Evolutionary conservation across 2,888 invertebrate species (phyloP), one percentile per base, ranked within the genome.

Genomic region (Geophilus truncorum): DNA sequence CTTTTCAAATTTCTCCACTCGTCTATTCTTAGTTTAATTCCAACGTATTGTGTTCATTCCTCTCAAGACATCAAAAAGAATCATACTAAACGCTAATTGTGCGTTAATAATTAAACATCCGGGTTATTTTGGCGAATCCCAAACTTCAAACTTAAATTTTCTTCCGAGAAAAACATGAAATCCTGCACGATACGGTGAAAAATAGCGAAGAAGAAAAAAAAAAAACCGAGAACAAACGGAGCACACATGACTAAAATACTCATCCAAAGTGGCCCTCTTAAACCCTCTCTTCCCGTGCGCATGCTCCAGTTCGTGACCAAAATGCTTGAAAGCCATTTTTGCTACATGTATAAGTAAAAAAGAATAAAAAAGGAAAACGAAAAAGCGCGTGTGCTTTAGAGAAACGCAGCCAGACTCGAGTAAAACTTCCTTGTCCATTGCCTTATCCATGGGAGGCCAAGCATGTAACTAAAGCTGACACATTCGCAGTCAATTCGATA

Each of bases 251-350:
- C 70, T 70, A n/a, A 23, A 70, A 70, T 70, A 70, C 70, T 70
- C 70, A 70, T 70, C 70, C 25, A 70, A 28, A 70, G 70, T 70
- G 28, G 25, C 70, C 28, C 70, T 70, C 70, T 70, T 70, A 70
- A 70, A 70, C 70, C 70, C 70, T 70, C 70, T 70, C 70, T n/a
- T 70, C 28, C 28, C 70, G 57, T 70, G 70, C 70, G 70, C 70
- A 70, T 70, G 70, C 70, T 70, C 70, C 25, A 70, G 70, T 28
- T 70, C 70, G 70, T 70, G 70, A 70, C 70, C 70, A 70, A 70
- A 70, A 70, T 70, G 70, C 70, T 70, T 70, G 70, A 70, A 70
- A 70, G 70, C 70, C 70, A 70, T 70, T 70, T 70, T 70, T 70
- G 70, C 6, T 23, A 70, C 5, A 25, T 21, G 25, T n/a, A n/a